Evolutionary conservation across 2,888 invertebrate species (phyloP), one percentile per base, ranked within the genome.

Genomic region (Synanthedon andrenaeformis): DNA sequence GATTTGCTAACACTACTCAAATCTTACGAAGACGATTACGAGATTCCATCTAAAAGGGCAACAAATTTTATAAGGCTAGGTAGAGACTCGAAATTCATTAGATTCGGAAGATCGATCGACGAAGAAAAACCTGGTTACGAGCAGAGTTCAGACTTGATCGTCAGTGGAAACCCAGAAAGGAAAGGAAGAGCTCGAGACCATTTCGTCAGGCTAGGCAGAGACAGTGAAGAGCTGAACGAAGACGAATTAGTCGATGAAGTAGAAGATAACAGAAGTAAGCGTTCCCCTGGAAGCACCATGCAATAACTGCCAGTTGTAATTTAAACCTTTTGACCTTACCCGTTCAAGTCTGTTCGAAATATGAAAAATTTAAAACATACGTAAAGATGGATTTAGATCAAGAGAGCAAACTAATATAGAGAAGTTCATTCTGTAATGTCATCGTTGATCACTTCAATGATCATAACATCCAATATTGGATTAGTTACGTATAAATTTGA

Each of bases 31-130:
- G 82, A 83, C 14, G 82, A 84, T 52, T 75, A 77, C 53, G 82
- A 83, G 3, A 61, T 58, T 0, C 75, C 82, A 0, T 52, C 64
- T 6, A 85, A 86, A 59, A 71, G 82, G 45, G 80, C 73, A 0
- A 63, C 82, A 2, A 76, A 72, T 53, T 87, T 87, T 60, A 70
- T 87, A 8, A 67, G 88, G 14, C 74, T 86, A 1, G 88, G 86
- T 3, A 72, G 88, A 0, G 78, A 82, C 52, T 82, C 82, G 8
- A 86, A 82, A 58, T 89, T 89, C 64, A 79, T 89, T 58, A 70
- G 89, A 10, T 76, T 89, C n/a, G 89, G 89, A 1, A 72, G 89
- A 52, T 75, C 84, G 2, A 60, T 59, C 4, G 77, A 76, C 1
- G 81, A 82, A 0, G 78, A 79, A 0, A 76, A 71, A n/a, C 54